A percentile compares a stretch with the other conserved stretches of the same genome.
Evolutionary conservation across 2,888 invertebrate genomes (phyloP).

Genomic region (Nephrocerus scutellatus): DNA sequence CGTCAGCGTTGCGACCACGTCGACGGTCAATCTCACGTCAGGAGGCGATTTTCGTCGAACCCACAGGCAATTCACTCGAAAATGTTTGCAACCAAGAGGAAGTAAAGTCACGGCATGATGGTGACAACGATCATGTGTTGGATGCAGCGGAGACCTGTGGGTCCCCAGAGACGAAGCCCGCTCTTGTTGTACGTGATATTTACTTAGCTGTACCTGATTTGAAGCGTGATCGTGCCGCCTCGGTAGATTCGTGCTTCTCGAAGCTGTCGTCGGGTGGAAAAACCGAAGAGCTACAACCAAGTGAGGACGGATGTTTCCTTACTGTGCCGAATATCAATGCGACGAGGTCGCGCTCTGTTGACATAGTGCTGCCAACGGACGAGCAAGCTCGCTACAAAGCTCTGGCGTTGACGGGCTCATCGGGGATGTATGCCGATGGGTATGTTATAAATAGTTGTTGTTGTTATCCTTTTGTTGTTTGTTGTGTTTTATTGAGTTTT

Average conservation of each 20-base stretch:
- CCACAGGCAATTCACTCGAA: constrained; percentile 63
- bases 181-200: constrained; percentile 59
- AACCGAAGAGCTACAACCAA: constrained; percentile 62
- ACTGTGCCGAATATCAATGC: constrained; percentile 66
- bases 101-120: constrained; percentile 27
- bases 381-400: constrained; percentile 81
- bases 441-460: constrained; percentile 28
- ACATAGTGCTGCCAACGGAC: constrained; percentile 79
- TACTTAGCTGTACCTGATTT: constrained; percentile 76
- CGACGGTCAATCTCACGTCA: constrained; percentile 73
- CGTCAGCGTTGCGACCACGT: constrained; percentile 49
- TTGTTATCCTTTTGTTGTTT: constrained; percentile 11
- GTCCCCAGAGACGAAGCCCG: constrained; percentile 32
- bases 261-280: constrained; percentile 66
- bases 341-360: constrained; percentile 74
- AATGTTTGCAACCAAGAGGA: constrained; percentile 55
- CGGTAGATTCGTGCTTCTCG: constrained; percentile 80
- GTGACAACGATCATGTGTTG: constrained; percentile 33
- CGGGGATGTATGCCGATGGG: constrained; percentile 34
- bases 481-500: constrained; percentile 4
- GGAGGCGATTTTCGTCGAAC: constrained; percentile 73
- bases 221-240: constrained; percentile 77
- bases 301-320: constrained; percentile 52
- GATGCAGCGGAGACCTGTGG: constrained; percentile 42
- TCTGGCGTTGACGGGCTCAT: constrained; percentile 60